These are phyloP conservation scores for Patagioenas fasciata DNA, from an alignment of 2,113 vertebrate genomes.

Conservation along the genomic window DNA sequence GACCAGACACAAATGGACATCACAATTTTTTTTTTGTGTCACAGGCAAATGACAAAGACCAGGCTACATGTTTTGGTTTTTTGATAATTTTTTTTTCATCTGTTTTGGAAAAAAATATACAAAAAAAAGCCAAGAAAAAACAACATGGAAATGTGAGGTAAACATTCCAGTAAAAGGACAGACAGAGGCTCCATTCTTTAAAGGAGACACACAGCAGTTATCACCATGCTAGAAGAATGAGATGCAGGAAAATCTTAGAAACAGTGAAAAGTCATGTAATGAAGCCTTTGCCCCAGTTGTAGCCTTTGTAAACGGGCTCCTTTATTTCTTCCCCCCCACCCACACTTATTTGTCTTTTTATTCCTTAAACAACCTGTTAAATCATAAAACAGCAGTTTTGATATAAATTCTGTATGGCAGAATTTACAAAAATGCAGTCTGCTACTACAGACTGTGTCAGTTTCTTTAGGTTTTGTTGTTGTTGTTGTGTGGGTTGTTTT, in stretches of 20 bases:
- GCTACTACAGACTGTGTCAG: not conserved
- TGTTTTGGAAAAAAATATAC: conserved; percentile 79
- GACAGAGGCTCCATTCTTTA: conserved; percentile 66
- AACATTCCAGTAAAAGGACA: conserved; percentile 74
- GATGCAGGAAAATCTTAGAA: conserved; percentile 71
- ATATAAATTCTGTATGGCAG: conserved; percentile 64
- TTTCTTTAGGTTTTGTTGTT: not conserved
- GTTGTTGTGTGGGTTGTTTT: no score
- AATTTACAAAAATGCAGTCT: conserved; percentile 64
- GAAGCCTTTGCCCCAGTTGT: conserved; percentile 55
- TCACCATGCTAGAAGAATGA: conserved; percentile 79
- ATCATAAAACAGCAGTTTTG: conserved; percentile 69
- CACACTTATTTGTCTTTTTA: not conserved
- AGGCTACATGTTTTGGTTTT: not conserved
- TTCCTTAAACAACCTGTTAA: conserved; percentile 60
- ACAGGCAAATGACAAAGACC: conserved; percentile 59
- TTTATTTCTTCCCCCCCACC: not conserved
- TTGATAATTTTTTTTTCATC: conserved; percentile 53
- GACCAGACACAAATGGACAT: not conserved
- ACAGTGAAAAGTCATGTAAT: conserved; percentile 65
- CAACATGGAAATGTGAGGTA: conserved; percentile 72
- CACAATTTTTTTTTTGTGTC: not conserved
- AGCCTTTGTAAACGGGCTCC: not conserved
- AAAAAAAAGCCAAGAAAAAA: conserved; percentile 75
- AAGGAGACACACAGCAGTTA: conserved; percentile 71